phyloP scores from a whole-genome alignment of 2,113 vertebrate species.

The Dermatemys mawii region DNA sequence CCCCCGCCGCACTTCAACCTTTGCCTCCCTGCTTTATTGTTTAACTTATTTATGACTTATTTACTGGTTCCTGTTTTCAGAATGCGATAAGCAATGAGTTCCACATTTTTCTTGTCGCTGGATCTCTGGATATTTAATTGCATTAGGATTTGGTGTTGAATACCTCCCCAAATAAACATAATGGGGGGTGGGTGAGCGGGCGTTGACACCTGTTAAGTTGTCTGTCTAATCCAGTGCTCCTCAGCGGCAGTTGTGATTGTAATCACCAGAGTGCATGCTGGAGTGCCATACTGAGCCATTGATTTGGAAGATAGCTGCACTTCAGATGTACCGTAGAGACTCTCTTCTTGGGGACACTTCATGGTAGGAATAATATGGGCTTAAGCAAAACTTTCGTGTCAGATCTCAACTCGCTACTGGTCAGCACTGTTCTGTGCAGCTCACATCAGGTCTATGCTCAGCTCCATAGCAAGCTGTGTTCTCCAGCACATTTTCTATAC shows the following conservation, averaged over 20 bases:
- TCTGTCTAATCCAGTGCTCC: neutral
- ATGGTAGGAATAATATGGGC: neutral
- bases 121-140: neutral
- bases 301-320: neutral
- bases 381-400: neutral
- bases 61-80: neutral
- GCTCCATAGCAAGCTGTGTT: neutral
- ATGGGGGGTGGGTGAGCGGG: neutral
- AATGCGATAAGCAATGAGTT: neutral
- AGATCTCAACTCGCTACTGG: neutral
- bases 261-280: neutral
- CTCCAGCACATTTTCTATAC: neutral
- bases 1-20: slow-evolving; percentile 41
- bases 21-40: slow-evolving; percentile 65
- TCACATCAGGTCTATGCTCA: neutral
- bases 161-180: neutral
- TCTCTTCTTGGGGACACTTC: neutral
- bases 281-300: neutral
- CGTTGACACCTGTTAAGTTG: neutral
- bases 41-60: slow-evolving; percentile 36
- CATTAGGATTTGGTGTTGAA: neutral
- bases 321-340: neutral
- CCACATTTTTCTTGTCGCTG: neutral
- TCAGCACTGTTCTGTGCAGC: neutral
- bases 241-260: neutral